Evolutionary conservation across 1,140 invertebrate genomes (phyloP).

Genomic region (Drosophila saltans): DNA sequence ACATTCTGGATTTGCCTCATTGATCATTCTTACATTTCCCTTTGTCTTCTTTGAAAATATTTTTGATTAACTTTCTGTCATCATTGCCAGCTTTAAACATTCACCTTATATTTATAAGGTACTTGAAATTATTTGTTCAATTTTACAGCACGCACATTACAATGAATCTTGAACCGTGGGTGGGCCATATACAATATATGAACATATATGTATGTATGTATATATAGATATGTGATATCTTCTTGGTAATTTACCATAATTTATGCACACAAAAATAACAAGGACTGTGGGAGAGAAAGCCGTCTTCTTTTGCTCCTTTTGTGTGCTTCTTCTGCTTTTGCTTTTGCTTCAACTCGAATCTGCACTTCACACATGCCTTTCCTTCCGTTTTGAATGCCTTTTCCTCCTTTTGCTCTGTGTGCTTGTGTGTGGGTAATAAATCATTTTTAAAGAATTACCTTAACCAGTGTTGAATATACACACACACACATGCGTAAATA

Average conservation of each 20-base stretch:
- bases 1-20: too few relatives aligned
- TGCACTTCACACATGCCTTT: slow-evolving; percentile 49
- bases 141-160: slow-evolving; percentile 56
- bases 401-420: neutral
- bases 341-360: slow-evolving; percentile 21
- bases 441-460: slow-evolving; percentile 76
- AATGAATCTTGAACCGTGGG: slow-evolving; percentile 9
- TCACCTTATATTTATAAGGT: slow-evolving; percentile 69
- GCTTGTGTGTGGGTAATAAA: slow-evolving; percentile 52
- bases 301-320: slow-evolving; percentile 33
- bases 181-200: neutral
- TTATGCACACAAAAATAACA: slow-evolving; percentile 71
- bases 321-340: slow-evolving; percentile 20
- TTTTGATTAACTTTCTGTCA: slow-evolving; percentile 50
- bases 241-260: slow-evolving; percentile 70
- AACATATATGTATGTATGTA: neutral
- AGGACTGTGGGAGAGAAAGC: slow-evolving; percentile 21
- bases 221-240: slow-evolving; percentile 15
- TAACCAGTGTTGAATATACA: slow-evolving; percentile 58
- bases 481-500: slow-evolving; percentile 49
- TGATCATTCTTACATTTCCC: too few relatives aligned
- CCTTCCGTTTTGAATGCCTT: slow-evolving; percentile 29
- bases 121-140: slow-evolving; percentile 66
- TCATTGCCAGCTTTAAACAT: slow-evolving; percentile 31
- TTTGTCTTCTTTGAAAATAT: slow-evolving; percentile 18